These are phyloP conservation scores for Cotesia typhae DNA, from an alignment of 1,140 invertebrate genomes.

Conservation along the genomic window DNA sequence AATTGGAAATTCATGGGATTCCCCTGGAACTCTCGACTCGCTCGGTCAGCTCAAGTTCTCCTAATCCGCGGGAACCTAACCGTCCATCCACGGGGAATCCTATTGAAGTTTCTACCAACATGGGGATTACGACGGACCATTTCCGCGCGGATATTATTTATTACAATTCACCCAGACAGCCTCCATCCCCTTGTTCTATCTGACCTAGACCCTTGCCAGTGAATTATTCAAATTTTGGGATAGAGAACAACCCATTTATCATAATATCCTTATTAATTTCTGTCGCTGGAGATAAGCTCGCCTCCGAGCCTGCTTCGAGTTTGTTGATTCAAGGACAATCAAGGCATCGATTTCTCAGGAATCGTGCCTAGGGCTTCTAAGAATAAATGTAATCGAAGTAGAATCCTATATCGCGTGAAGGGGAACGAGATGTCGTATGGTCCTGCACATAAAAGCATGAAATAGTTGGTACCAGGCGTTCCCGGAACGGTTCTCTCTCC, in stretches of 20 bases:
- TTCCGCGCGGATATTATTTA: slow-evolving; percentile 39
- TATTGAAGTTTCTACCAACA: slow-evolving; percentile 35
- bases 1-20: slow-evolving; percentile 40
- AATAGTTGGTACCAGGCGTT: slow-evolving; percentile 56
- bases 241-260: background rate
- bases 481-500: slow-evolving; percentile 53
- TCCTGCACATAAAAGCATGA: slow-evolving; percentile 44
- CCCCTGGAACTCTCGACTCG: slow-evolving; percentile 21
- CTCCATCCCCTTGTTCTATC: too few relatives aligned
- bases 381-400: too few relatives aligned
- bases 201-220: slow-evolving; percentile 2
- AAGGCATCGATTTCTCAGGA: too few relatives aligned
- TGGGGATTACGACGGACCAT: slow-evolving; percentile 37
- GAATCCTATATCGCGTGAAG: background rate
- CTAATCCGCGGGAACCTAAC: slow-evolving; percentile 38
- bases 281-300: background rate
- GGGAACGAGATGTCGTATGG: slow-evolving; percentile 32
- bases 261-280: slow-evolving; percentile 1
- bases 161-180: slow-evolving; percentile 16
- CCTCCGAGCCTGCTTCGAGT: too few relatives aligned
- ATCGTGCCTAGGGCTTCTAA: too few relatives aligned
- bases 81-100: slow-evolving; percentile 35
- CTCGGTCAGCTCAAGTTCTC: slow-evolving; percentile 34
- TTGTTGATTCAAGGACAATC: too few relatives aligned
- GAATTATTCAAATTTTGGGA: slow-evolving; percentile 22